Evolutionary conservation across 2,888 invertebrate genomes (phyloP), one percentile per base, ranked within the genome.

Genomic region (Lottia gigantea): DNA sequence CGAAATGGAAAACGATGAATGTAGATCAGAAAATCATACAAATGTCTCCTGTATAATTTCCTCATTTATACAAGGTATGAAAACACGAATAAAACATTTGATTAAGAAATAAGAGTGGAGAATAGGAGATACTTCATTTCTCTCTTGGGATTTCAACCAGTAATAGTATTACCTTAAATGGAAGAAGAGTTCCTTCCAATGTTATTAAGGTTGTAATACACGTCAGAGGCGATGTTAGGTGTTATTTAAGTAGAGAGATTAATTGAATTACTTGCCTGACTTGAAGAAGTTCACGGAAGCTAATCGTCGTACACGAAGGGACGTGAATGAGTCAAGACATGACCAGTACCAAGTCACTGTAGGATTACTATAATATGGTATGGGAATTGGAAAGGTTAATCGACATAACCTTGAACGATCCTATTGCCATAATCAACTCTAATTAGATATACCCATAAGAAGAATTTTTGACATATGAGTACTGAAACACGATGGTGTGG

Each of bases 271-370:
- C 23, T 55, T 19, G n/a, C 55, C 23, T 55, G 55, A 55, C 19
- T 23, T 55, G 55, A 55, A 55, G 55, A 55, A 23, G 23, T 23
- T 23, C 55, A 55, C 55, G 14, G 23, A 23, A 23, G 55, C 55
- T 55, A 55, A 55, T 55, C 55, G 55, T 23, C 55, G 55, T 55
- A 55, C 55, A 55, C 55, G 23, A 55, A 23, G 55, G 55, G 55
- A 55, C 19, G 23, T 11, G 55, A 23, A 55, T 55, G 23, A 23
- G 14, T 19, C 19, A 19, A 55, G 55, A 23, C 11, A 23, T 55
- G 55, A 55, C 23, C 55, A 55, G 23, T 55, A 19, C 23, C 23
- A 23, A 23, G 23, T 23, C 55, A 23, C 55, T 55, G 19, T 19
- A 2, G 23, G 8, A 19, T 55, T 55, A 23, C 2, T 55, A 19